Evolutionary conservation across 1,140 invertebrate genomes (phyloP).

Genomic region (Pseudomyrmex concolor): DNA sequence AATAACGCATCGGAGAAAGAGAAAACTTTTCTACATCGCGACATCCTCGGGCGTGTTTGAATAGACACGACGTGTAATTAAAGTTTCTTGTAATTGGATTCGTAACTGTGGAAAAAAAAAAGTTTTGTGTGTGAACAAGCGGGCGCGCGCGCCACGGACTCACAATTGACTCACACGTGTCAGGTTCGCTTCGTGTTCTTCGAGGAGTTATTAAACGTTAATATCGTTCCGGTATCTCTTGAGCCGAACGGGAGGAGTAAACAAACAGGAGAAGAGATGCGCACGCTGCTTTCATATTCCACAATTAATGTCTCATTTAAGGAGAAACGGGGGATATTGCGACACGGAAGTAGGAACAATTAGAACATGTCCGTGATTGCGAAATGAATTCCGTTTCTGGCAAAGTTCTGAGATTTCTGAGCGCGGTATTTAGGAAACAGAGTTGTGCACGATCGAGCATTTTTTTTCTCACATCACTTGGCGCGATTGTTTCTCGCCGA

Average conservation of each 20-base stretch:
- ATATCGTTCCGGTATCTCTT: constrained; percentile 39
- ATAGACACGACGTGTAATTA: constrained; percentile 37
- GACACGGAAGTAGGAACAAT: constrained; percentile 24
- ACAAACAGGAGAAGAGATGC: not conserved
- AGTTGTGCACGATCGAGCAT: not conserved
- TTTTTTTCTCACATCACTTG: too few relatives aligned
- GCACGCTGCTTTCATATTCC: not conserved
- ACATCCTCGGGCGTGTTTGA: too few relatives aligned
- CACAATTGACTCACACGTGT: not conserved
- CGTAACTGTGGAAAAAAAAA: constrained; percentile 11
- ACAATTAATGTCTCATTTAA: constrained; percentile 51
- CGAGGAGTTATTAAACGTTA: constrained; percentile 16
- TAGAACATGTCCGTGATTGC: constrained; percentile 42
- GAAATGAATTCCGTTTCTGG: constrained; percentile 27
- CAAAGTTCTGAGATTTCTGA: not conserved
- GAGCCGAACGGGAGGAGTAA: not conserved
- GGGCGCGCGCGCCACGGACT: too few relatives aligned
- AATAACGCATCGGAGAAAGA: too few relatives aligned
- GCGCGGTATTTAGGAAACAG: constrained; percentile 13
- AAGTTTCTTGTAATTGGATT: constrained; percentile 21
- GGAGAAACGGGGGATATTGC: constrained; percentile 35
- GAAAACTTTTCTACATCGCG: not conserved
- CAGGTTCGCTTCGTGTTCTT: not conserved
- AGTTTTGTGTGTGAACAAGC: too few relatives aligned
- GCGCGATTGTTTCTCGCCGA: constrained; percentile 12